These are phyloP conservation scores for Genyomyrus donnyi DNA, from an alignment of 2,113 vertebrate species.

Conservation along the genomic window DNA sequence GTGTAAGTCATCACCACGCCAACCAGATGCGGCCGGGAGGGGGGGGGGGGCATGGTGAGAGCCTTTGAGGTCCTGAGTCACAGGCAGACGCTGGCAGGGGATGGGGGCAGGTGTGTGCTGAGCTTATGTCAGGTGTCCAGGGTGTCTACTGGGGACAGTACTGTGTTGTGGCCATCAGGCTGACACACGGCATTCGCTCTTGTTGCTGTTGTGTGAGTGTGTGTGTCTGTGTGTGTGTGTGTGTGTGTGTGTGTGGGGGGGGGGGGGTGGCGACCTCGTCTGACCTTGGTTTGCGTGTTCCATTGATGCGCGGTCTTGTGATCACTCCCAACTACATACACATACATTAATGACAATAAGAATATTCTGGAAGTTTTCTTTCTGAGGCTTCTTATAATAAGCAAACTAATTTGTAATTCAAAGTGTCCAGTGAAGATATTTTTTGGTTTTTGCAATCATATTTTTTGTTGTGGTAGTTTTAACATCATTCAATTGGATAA, in stretches of 20 bases:
- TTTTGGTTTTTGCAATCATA: neutral
- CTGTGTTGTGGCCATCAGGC: neutral
- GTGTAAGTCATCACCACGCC: conserved; percentile 11
- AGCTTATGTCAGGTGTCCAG: neutral
- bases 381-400: neutral
- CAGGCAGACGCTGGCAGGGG: neutral
- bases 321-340: neutral
- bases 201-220: neutral
- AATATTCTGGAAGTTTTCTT: neutral
- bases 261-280: no score
- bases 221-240: no score
- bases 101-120: neutral
- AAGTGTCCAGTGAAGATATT: neutral
- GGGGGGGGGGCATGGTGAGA: neutral
- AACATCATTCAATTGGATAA: neutral
- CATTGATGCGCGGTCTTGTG: neutral
- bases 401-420: neutral
- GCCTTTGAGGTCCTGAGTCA: neutral
- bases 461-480: neutral
- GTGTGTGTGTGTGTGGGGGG: no score
- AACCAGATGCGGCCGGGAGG: neutral
- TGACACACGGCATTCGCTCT: neutral
- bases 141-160: neutral
- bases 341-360: neutral
- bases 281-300: no score